phyloP scores from a whole-genome alignment of 2,797 vertebrate species.

The Prunella strophiata region DNA sequence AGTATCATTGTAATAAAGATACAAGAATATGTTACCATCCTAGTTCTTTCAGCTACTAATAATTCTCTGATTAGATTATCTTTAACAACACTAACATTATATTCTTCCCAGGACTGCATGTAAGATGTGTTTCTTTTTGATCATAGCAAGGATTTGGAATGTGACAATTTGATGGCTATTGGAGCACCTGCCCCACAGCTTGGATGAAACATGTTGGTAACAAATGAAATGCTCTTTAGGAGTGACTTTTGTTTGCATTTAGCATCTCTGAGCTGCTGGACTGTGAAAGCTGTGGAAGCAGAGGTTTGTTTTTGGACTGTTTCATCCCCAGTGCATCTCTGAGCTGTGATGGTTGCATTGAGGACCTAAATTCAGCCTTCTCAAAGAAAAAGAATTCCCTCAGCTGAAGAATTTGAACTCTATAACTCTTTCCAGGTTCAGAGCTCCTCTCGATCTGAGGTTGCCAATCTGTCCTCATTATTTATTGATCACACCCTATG shows the following conservation, averaged over 20 bases:
- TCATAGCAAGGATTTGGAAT: background rate
- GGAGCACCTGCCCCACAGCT: background rate
- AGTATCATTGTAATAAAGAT: background rate
- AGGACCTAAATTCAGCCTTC: background rate
- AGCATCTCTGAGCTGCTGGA: background rate
- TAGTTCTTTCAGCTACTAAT: background rate
- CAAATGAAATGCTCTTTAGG: background rate
- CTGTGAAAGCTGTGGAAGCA: background rate
- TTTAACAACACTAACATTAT: background rate
- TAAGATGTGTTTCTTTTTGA: background rate
- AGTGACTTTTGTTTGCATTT: background rate
- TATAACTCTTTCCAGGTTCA: background rate
- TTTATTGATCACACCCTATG: background rate
- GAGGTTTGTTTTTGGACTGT: background rate
- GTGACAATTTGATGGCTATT: background rate
- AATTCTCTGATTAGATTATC: background rate
- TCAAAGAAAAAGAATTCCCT: background rate
- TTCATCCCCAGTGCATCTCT: background rate
- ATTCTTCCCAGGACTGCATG: background rate
- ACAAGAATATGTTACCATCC: background rate
- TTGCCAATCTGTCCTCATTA: background rate
- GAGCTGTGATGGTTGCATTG: rapidly evolving
- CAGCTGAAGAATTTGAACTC: background rate
- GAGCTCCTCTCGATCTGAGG: background rate
- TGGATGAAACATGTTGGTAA: background rate